These are phyloP conservation scores for Apamea anceps DNA, from an alignment of 2,888 invertebrate genomes.

Conservation along the genomic window DNA sequence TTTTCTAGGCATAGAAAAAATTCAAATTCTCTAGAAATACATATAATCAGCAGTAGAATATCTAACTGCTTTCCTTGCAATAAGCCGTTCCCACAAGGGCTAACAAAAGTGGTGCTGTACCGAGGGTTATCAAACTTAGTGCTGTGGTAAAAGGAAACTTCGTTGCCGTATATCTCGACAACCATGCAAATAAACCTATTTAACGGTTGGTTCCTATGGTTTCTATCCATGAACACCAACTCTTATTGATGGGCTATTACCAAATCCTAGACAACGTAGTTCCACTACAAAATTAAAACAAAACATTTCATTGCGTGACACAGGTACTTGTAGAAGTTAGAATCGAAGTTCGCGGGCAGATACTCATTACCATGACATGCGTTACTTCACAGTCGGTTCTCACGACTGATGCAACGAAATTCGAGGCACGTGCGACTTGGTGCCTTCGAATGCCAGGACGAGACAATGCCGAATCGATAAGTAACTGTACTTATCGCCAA, in stretches of 20 bases:
- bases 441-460: conserved; percentile 82
- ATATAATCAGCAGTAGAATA: neutral
- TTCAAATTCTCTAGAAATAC: neutral
- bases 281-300: conserved; percentile 21
- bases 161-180: neutral
- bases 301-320: conserved; percentile 38
- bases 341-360: conserved; percentile 61
- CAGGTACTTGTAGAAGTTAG: conserved; percentile 37
- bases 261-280: conserved; percentile 4
- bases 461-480: conserved; percentile 88
- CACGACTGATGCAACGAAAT: conserved; percentile 81
- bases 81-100: neutral
- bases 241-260: neutral
- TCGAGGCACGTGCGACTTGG: conserved; percentile 80
- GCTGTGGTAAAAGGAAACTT: neutral
- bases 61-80: neutral
- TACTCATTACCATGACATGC: conserved; percentile 73
- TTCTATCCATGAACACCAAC: neutral
- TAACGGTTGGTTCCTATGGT: neutral
- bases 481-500: conserved; percentile 86
- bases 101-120: neutral
- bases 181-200: neutral
- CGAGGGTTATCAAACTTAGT: neutral
- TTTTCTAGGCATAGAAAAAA: neutral
- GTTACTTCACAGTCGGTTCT: conserved; percentile 83